Base-by-base conservation (phyloP, 2,888 invertebrate genomes). In the Nemapogon koenigi region DNA sequence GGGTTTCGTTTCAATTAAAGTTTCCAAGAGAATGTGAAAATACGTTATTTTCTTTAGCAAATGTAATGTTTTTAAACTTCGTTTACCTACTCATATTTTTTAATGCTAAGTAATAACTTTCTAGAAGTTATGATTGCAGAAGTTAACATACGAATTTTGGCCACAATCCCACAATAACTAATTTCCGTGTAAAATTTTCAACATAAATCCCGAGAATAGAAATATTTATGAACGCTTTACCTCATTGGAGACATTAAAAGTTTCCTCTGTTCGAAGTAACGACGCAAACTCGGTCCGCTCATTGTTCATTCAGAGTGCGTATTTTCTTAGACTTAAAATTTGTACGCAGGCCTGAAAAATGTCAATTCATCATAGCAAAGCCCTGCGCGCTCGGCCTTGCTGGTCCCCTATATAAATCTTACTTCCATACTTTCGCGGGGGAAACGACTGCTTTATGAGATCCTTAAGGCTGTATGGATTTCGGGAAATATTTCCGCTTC, bases 401-500 rank as follows among this genome's bases (percentile, higher is more conserved):
- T 63, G 71, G 76, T 72, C 75, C 70, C 72, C 62, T 57, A 51
- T 53, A 78, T 80, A 79, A 80, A 80, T 80, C 79, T 78, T 67
- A 72, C 78, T 79, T 72, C 71, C 72, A 75, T 78, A 76, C 79
- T 76, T 72, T 71, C 68, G 69, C 73, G 69, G 71, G 73, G 75
- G 71, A 66, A 69, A 67, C 72, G 75, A 70, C 70, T 79, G 73
- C 66, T 80, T 80, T 80, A 80, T 78, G 79, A 62, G 76, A 78
- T 73, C 73, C 78, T 79, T 76, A 78, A 78, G 79, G 78, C 78
- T 72, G 78, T 79, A 79, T 79, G 79, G 79, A 79, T 80, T 80
- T 76, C 70, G 72, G 67, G 68, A 78, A 79, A 79, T 80, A 79
- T 79, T 78, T 75, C 78, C 70, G 64, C 62, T 66, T 59, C 75